These are phyloP conservation scores for Drosophila neotestacea DNA, from an alignment of 2,888 invertebrate genomes.

Conservation along the genomic window DNA sequence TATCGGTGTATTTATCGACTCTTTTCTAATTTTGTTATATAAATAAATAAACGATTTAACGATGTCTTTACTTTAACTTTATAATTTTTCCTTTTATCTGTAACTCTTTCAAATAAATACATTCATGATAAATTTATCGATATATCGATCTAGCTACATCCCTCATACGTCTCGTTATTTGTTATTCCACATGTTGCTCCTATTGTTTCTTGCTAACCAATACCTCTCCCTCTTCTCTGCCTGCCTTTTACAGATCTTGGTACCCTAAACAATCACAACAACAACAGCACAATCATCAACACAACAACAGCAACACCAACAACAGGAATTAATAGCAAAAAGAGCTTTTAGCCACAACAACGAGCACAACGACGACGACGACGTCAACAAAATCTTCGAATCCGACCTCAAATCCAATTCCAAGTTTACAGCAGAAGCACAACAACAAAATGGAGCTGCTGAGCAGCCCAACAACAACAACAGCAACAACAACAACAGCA, in stretches of 20 bases:
- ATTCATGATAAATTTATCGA: neutral
- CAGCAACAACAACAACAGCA: conserved; percentile 37
- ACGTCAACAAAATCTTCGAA: conserved; percentile 26
- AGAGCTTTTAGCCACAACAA: conserved; percentile 26
- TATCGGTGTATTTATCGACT: too few species aligned
- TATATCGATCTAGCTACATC: neutral
- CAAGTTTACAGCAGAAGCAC: conserved; percentile 44
- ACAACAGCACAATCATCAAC: conserved; percentile 44
- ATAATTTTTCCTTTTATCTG: neutral
- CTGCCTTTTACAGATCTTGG: conserved; percentile 70
- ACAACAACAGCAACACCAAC: conserved; percentile 31
- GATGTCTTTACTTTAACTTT: neutral
- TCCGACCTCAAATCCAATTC: conserved; percentile 36
- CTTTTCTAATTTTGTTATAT: too few species aligned
- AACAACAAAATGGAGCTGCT: conserved; percentile 83
- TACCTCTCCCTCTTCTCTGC: conserved; percentile 37
- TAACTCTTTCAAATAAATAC: neutral
- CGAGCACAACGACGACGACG: conserved; percentile 24
- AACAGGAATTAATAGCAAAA: conserved; percentile 28
- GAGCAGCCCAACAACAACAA: conserved; percentile 72
- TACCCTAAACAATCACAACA: conserved; percentile 65
- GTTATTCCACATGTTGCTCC: conserved; percentile 43
- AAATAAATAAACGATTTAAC: too few species aligned
- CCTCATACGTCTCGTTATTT: neutral
- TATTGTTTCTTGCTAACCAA: conserved; percentile 62